Base-by-base conservation (phyloP, 1,140 invertebrate genomes). In the Conopomorpha cramerella region DNA sequence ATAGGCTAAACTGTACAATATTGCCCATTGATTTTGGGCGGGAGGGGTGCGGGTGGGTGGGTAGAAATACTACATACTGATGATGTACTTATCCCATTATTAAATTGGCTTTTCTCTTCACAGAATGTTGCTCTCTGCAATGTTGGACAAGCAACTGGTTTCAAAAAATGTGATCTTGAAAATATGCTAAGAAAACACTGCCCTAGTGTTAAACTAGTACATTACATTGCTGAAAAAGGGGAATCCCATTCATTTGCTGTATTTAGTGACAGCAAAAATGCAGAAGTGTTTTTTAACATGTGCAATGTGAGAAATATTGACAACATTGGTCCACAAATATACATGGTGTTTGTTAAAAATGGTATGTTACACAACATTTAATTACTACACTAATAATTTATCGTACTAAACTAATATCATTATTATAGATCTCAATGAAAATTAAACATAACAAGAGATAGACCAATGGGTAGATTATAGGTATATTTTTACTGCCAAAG, bases 121-220 rank as follows among this genome's bases (percentile, higher is more conserved):
- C 47, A 76, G 71, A 60, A 68, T 43, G 48, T 76, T 35, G 49
- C 72, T 3, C 30, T 76, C 2, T 76, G 66, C 28, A 76, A 76
- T 44, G 59, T 57, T 13, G 71, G 71, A 0, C 67, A 76, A 51
- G 67, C 71, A 8, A 67, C 66, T 8, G 64, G 64, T 0, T 51
- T 71, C 36, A 39, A 50, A 27, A 76, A 72, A 44, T 23, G 48
- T 15, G 35, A 39, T 36, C 36, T 72, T 31, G 3, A 49, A 2
- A 36, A 46, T 29, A 26, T 64, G 14, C 36, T 64, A 30, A 16
- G 44, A n/a, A 26, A 39, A 23, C n/a, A 8, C 15, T 36, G 44
- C 11, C 39, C 45, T 26, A 30, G 32, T 36, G 37, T 55, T 14
- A 36, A 37, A 27, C 19, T 55, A 7, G 45, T 45, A 15, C 67